phyloP scores from a whole-genome alignment of 1,140 invertebrate genomes.

The Matsumurasca onukii region DNA sequence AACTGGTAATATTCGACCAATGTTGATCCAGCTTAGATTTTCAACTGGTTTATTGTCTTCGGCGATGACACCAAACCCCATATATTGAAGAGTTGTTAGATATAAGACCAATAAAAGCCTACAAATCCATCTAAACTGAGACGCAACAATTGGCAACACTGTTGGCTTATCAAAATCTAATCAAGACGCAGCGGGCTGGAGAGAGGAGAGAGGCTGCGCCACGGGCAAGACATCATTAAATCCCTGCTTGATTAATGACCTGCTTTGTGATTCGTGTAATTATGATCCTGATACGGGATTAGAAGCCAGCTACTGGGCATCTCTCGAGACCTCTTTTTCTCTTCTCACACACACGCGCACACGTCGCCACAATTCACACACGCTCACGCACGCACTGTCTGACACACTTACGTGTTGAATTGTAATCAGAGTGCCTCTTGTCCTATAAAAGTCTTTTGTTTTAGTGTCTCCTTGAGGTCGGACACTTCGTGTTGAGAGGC shows the following conservation, averaged over 20 bases:
- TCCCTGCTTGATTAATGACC: not conserved
- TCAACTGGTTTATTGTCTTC: too few relatives aligned
- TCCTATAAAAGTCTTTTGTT: not conserved
- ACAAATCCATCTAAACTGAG: too few relatives aligned
- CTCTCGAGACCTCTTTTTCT: not conserved
- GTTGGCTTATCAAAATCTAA: not conserved
- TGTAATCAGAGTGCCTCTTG: not conserved
- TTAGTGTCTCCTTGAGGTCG: not conserved
- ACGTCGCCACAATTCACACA: too few relatives aligned
- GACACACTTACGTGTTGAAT: not conserved
- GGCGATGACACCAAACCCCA: too few relatives aligned
- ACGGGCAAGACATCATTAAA: not conserved
- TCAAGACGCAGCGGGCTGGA: not conserved
- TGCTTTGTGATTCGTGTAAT: not conserved
- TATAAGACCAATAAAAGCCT: too few relatives aligned
- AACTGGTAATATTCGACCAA: too few relatives aligned
- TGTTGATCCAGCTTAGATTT: too few relatives aligned
- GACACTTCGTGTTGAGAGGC: too few relatives aligned
- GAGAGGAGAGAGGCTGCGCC: too few relatives aligned
- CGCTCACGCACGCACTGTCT: not conserved
- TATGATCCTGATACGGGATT: not conserved
- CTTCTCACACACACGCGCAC: not conserved
- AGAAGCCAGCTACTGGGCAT: not conserved
- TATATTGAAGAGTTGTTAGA: too few relatives aligned
- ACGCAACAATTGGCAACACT: too few relatives aligned